Conservation (phyloP, 2,888 invertebrate genomes). For the Phragmatobia fuliginosa region DNA sequence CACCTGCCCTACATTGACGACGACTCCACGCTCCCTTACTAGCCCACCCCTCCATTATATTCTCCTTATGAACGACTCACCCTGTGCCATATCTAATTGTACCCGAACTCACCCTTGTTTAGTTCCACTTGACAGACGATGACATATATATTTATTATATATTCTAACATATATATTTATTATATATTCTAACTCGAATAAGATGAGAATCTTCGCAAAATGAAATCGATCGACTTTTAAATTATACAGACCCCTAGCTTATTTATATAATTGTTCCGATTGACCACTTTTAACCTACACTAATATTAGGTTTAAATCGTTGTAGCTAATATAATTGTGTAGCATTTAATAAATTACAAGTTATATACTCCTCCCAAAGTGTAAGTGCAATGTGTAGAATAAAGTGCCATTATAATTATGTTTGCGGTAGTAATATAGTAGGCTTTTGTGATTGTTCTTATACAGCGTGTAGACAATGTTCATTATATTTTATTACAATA, state of each 20-base stretch:
- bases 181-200: background rate
- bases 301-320: background rate
- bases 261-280: background rate
- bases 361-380: constrained; percentile 6
- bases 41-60: too few species aligned
- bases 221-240: background rate
- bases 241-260: background rate
- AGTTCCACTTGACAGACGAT: too few species aligned
- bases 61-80: background rate
- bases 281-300: background rate
- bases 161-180: too few species aligned
- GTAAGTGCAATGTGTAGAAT: constrained; percentile 22
- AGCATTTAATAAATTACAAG: background rate
- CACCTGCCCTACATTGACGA: constrained; percentile 29
- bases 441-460: constrained; percentile 27
- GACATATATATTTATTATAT: too few species aligned
- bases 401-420: constrained; percentile 21
- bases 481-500: background rate
- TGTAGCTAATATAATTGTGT: background rate
- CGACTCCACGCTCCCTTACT: background rate
- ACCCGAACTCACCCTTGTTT: background rate
- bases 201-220: background rate
- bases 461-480: constrained; percentile 26
- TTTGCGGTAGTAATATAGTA: constrained; percentile 21
- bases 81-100: background rate